Percentiles rank a stretch among this genome's conserved stretches.
These are phyloP conservation scores for Meandrusa payeni DNA, from an alignment of 2,888 invertebrate species.

Conservation along the genomic window DNA sequence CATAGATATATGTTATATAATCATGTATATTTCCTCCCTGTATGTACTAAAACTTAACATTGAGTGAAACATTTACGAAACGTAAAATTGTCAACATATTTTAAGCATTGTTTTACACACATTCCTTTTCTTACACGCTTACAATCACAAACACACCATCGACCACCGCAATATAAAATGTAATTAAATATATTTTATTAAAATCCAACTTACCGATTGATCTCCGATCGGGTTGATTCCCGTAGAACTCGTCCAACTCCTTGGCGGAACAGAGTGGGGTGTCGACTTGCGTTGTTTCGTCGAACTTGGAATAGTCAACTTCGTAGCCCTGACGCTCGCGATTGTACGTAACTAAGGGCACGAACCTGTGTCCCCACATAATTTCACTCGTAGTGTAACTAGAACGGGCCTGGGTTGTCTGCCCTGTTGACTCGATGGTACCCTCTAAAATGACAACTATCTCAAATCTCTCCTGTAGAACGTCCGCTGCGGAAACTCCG, in stretches of 20 bases:
- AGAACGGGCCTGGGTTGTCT: conserved; percentile 87
- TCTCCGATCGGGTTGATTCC: conserved; percentile 78
- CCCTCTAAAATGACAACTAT: conserved; percentile 92
- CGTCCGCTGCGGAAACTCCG: conserved; percentile 90
- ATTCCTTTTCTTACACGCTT: too few relatives aligned
- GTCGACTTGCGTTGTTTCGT: conserved; percentile 88
- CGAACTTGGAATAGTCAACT: conserved; percentile 91
- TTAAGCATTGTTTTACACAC: too few relatives aligned
- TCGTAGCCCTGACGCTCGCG: conserved; percentile 88
- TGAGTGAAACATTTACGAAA: too few relatives aligned
- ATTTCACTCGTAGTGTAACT: conserved; percentile 90
- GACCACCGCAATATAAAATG: too few relatives aligned
- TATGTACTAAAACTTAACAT: too few relatives aligned
- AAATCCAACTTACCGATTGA: conserved; percentile 71
- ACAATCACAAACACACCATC: too few relatives aligned
- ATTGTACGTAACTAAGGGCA: conserved; percentile 87
- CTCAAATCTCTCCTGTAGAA: conserved; percentile 90
- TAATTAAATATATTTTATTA: too few relatives aligned
- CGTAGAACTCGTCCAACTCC: conserved; percentile 83
- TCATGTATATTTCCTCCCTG: too few relatives aligned
- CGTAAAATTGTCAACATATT: too few relatives aligned
- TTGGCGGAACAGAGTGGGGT: conserved; percentile 89
- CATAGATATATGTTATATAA: too few relatives aligned
- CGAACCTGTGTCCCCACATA: conserved; percentile 90
- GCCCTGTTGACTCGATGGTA: conserved; percentile 90